These are phyloP conservation scores for Drymodes brunneopygia DNA, from an alignment of 2,113 vertebrate genomes.

Conservation along the genomic window DNA sequence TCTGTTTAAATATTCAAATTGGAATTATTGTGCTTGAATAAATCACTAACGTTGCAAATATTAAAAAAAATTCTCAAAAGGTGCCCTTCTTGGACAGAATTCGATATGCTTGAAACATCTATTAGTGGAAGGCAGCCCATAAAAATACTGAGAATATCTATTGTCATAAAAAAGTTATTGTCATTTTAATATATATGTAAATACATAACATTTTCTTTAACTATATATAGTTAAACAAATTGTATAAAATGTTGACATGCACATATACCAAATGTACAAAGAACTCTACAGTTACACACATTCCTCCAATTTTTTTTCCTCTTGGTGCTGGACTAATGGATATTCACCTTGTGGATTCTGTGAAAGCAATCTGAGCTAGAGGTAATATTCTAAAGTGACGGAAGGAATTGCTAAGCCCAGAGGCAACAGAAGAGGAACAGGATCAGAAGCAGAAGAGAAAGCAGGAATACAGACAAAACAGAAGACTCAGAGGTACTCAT, in stretches of 20 bases:
- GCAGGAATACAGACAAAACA: neutral
- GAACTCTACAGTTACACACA: neutral
- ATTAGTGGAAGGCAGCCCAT: neutral
- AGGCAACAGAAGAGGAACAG: neutral
- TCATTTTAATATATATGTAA: neutral
- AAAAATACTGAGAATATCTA: neutral
- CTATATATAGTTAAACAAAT: neutral
- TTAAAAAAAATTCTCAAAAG: neutral
- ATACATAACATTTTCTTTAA: neutral
- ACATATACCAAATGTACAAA: neutral
- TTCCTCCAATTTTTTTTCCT: neutral
- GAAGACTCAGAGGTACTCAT: neutral
- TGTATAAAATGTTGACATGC: neutral
- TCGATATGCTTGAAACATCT: neutral
- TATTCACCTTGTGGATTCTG: neutral
- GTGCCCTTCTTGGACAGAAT: neutral
- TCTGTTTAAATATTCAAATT: neutral
- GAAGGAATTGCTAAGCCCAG: neutral
- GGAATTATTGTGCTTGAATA: neutral
- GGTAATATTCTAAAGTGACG: neutral
- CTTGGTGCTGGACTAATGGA: neutral
- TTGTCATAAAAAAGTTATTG: accelerated
- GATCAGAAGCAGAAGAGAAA: neutral
- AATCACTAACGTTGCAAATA: neutral
- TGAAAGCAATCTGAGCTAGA: neutral